Evolutionary conservation across 2,888 invertebrate genomes (phyloP), one percentile per base, ranked within the genome.

Genomic region (Acanthosepion lycidas): DNA sequence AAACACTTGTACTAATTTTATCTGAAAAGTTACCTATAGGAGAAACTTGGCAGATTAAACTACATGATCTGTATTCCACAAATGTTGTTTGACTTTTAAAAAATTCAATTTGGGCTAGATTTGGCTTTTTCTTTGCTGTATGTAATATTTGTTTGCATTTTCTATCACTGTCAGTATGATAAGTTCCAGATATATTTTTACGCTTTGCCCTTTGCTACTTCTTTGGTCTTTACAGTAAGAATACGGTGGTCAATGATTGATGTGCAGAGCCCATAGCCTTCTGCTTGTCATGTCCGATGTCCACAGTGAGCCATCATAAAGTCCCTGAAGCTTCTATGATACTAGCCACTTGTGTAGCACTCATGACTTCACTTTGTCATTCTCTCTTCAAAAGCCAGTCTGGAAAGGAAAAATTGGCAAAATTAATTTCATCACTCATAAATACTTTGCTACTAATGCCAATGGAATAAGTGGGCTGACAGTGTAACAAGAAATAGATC

Each of bases 401-500:
- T 42, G 42, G 26, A 28, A 33, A 92, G 49, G 42, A 92, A 42
- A 48, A 48, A 48, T 49, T 92, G 48, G 42, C 92, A 92, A 92
- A 92, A 92, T 92, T 92, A 92, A 92, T 92, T 92, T 92, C 92
- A 92, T 92, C 92, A 92, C 49, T 92, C 92, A 92, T 92, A 92
- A 92, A 92, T 33, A 49, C 92, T 92, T 59, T 92, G 92, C 92
- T 92, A 49, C 49, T 92, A 48, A 92, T 92, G 49, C 92, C 92
- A 92, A 92, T 92, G 49, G 92, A 48, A 28, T 92, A 42, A 42
- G 59, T 59, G 59, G 49, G 49, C 49, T 92, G 92, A 42, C 92
- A 92, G 92, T 92, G 92, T 92, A 92, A 92, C 92, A 92, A 92
- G 92, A 92, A 92, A 92, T 92, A 92, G 92, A 92, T 92, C 92